Percentiles rank a stretch among this genome's conserved stretches.
phyloP scores from a whole-genome alignment of 2,888 invertebrate species.

The Ochlodes sylvanus region DNA sequence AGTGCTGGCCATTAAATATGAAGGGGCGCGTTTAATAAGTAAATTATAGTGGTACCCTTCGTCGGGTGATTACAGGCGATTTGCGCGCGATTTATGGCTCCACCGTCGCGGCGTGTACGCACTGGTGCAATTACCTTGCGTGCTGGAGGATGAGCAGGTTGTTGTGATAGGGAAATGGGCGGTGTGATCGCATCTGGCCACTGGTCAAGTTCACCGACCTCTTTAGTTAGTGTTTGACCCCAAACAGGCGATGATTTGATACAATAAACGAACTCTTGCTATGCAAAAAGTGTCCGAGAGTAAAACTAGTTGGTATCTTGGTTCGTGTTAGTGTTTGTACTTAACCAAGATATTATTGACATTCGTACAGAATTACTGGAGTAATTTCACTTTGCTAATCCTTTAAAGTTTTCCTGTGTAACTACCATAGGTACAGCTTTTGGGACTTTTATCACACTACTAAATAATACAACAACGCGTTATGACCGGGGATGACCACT shows the following conservation, averaged over 20 bases:
- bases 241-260: background rate
- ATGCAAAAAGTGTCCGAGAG: too few species aligned
- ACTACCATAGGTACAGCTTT: too few species aligned
- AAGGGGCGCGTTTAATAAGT: constrained; percentile 28
- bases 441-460: too few species aligned
- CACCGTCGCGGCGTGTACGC: constrained; percentile 60
- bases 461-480: too few species aligned
- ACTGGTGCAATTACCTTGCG: constrained; percentile 69
- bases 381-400: too few species aligned
- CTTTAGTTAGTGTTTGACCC: background rate
- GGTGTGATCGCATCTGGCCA: background rate
- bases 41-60: constrained; percentile 65
- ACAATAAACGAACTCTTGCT: too few species aligned
- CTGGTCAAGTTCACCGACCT: background rate
- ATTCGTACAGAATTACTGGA: too few species aligned
- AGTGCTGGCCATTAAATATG: constrained; percentile 27
- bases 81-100: constrained; percentile 68
- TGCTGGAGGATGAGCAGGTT: constrained; percentile 32
- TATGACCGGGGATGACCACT: too few species aligned
- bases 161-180: background rate
- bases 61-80: constrained; percentile 73
- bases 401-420: too few species aligned
- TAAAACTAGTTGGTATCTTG: too few species aligned
- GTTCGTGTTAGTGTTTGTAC: too few species aligned
- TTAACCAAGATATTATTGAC: too few species aligned